Conservation (phyloP, 1,140 invertebrate genomes). For the Pararge aegeria region DNA sequence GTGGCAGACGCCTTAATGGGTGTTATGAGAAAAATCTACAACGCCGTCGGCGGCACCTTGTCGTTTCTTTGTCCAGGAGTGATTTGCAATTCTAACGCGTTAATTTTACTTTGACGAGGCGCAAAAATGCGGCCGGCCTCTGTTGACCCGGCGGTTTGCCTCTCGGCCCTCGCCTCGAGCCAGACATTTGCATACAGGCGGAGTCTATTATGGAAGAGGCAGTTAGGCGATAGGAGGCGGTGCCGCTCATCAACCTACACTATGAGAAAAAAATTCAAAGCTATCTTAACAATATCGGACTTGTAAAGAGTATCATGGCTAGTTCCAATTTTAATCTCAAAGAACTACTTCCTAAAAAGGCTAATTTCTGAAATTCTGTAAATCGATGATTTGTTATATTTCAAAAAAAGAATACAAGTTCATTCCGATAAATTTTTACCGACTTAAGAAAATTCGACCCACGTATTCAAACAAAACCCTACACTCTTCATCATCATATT, state of each 20-base stretch:
- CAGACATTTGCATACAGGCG: conserved; percentile 67
- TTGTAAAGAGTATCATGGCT: conserved; percentile 7
- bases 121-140: conserved; percentile 65
- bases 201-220: conserved; percentile 53
- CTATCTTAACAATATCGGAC: conserved; percentile 1
- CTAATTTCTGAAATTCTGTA: neutral
- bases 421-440: too few species aligned
- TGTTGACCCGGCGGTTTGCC: conserved; percentile 49
- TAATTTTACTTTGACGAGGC: conserved; percentile 76
- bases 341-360: too few species aligned
- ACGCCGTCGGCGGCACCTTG: conserved; percentile 54
- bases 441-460: too few species aligned
- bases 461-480: too few species aligned
- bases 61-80: conserved; percentile 64
- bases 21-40: conserved; percentile 69
- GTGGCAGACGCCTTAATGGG: conserved; percentile 40
- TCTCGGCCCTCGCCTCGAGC: conserved; percentile 40
- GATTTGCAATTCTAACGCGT: conserved; percentile 75
- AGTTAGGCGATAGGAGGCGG: conserved; percentile 58
- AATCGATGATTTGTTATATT: neutral
- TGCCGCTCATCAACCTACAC: conserved; percentile 22
- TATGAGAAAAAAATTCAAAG: conserved; percentile 28
- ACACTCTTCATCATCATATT: too few species aligned
- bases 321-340: too few species aligned
- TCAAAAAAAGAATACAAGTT: neutral